Evolutionary conservation across 2,888 invertebrate species (phyloP).

Genomic region (Ophonus ardosiacus): DNA sequence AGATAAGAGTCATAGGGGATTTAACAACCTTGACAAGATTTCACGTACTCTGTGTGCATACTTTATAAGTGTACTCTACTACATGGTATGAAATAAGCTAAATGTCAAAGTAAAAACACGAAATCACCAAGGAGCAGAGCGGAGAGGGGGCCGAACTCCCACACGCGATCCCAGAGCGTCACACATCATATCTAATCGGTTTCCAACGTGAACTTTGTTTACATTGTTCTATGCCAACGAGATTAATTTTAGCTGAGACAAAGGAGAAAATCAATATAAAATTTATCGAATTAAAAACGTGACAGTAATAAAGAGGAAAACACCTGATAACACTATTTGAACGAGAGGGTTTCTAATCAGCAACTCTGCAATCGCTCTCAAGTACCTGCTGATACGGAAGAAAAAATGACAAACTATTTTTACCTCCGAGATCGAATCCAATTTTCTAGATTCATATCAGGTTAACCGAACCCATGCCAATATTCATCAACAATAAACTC

Average conservation of each 20-base stretch:
- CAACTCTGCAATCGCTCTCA: conserved; percentile 29
- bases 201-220: conserved; percentile 63
- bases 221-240: conserved; percentile 62
- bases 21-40: conserved; percentile 52
- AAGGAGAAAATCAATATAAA: conserved; percentile 62
- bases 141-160: conserved; percentile 6
- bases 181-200: conserved; percentile 63
- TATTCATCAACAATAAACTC: neutral
- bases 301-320: conserved; percentile 41
- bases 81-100: conserved; percentile 27
- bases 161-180: conserved; percentile 52
- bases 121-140: conserved; percentile 1
- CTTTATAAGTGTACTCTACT: no score
- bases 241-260: conserved; percentile 62
- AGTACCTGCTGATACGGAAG: conserved; percentile 38
- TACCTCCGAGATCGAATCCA: conserved; percentile 22
- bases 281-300: conserved; percentile 51
- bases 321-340: conserved; percentile 46
- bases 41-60: neutral
- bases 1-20: conserved; percentile 50
- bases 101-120: conserved; percentile 42
- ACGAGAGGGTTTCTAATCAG: conserved; percentile 24
- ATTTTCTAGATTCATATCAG: conserved; percentile 32
- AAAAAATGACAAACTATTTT: conserved; percentile 34
- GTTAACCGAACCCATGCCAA: neutral